Base-by-base conservation (phyloP, 2,113 vertebrate species). In the Raphicerus campestris region DNA sequence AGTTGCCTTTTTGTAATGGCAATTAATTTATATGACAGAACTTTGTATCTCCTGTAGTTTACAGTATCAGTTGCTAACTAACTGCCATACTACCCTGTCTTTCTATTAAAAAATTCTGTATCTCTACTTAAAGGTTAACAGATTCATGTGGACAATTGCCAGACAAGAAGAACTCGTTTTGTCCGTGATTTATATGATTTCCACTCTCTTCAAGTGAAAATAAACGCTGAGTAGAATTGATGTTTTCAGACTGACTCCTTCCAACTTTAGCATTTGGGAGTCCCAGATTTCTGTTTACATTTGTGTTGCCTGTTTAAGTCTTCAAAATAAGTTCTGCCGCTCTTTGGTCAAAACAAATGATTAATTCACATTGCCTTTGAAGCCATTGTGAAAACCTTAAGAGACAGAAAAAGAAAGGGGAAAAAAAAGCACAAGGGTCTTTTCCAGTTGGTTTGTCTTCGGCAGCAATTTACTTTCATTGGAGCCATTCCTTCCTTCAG, bases 1-100 rank as follows among this genome's bases (percentile, higher is more conserved):
- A 98, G 98, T 98, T 99, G 99, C 98, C 98, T 98, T 98, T 99
- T 99, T 98, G 97, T 99, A 99, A 98, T 96, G 98, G 98, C 98
- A 98, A 98, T 98, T 99, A 98, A 99, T 99, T 99, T 99, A 98
- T 99, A 99, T 98, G 98, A 97, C 97, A 95, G 96, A 98, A 98
- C 96, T 99, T 99, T 99, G 98, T 99, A 99, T 98, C 98, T 98
- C 98, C 96, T 98, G 98, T 98, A 98, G 98, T 98, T 73, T 2
- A 97, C 96, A 98, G 95, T 98, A 97, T 98, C 97, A 88, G 98
- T 97, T 97, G 92, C 98, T 97, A 98, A 97, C 97, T 98, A 98
- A 98, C 98, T 98, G 97, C 97, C 98, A 94, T 98, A 93, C 96
- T 98, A 96, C 98, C 97, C 97, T 98, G 97, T 99, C 98, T 99